Evolutionary conservation across 2,888 invertebrate genomes (phyloP).

Genomic region (Andrena bicolor): DNA sequence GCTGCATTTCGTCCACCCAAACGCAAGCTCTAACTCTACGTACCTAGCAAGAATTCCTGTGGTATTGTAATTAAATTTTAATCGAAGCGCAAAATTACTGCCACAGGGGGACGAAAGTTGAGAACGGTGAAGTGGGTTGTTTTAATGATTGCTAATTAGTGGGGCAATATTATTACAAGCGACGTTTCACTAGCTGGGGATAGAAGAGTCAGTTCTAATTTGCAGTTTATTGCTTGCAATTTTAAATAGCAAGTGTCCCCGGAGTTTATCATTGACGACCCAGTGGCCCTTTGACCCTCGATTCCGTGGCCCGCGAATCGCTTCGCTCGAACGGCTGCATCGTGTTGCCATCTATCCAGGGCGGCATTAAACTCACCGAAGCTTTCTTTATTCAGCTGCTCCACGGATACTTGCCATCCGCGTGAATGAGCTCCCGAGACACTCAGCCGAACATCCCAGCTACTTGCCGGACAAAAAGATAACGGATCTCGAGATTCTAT

Average conservation of each 20-base stretch:
- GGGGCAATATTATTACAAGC: background rate
- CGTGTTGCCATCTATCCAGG: slow-evolving; percentile 75
- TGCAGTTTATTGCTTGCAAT: slow-evolving; percentile 3
- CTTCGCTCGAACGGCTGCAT: slow-evolving; percentile 41
- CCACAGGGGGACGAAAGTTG: too few relatives aligned
- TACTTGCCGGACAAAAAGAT: background rate
- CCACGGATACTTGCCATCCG: slow-evolving; percentile 37
- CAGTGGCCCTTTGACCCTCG: slow-evolving; percentile 57
- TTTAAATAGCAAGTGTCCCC: slow-evolving; percentile 35
- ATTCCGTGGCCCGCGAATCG: slow-evolving; percentile 32
- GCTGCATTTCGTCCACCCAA: too few relatives aligned
- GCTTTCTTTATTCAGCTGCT: slow-evolving; percentile 47
- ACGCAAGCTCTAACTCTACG: background rate
- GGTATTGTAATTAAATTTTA: background rate
- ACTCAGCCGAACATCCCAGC: background rate
- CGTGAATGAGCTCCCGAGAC: background rate
- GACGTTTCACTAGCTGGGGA: background rate
- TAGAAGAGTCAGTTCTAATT: background rate
- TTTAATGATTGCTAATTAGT: background rate
- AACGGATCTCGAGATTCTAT: slow-evolving; percentile 2
- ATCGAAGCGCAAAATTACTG: background rate
- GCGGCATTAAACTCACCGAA: slow-evolving; percentile 52
- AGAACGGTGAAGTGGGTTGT: background rate
- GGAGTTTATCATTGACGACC: slow-evolving; percentile 49
- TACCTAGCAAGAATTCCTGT: background rate